phyloP scores from a whole-genome alignment of 2,888 invertebrate species.

The Lithophane leautieri region DNA sequence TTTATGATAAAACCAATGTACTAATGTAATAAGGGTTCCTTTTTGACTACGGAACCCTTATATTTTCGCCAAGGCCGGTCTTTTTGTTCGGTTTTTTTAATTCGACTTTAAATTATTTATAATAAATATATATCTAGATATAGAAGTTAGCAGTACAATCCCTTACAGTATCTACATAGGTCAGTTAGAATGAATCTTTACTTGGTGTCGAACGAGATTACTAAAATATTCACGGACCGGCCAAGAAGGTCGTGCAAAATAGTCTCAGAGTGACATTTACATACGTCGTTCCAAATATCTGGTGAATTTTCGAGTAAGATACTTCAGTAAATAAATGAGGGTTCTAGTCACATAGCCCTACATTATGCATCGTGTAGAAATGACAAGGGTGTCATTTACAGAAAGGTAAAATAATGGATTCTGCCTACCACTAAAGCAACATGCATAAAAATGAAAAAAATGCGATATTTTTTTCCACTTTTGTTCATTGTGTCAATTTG shows the following conservation, averaged over 20 bases:
- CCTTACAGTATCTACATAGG: neutral
- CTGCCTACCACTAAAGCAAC: neutral
- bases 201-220: slow-evolving; percentile 26
- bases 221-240: slow-evolving; percentile 44
- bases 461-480: neutral
- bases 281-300: slow-evolving; percentile 33
- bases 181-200: slow-evolving; percentile 22
- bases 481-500: too few relatives aligned
- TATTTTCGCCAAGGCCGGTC: too few relatives aligned
- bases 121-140: too few relatives aligned
- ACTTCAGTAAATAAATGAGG: slow-evolving; percentile 29
- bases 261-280: slow-evolving; percentile 40
- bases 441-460: neutral
- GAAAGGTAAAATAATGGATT: neutral
- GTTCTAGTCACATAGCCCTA: neutral
- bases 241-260: slow-evolving; percentile 31
- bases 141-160: too few relatives aligned
- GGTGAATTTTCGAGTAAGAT: slow-evolving; percentile 39
- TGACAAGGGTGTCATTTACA: slow-evolving; percentile 19
- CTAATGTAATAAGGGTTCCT: too few relatives aligned
- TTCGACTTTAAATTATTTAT: too few relatives aligned
- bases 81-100: too few relatives aligned
- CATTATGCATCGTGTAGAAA: neutral
- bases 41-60: too few relatives aligned
- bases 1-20: too few relatives aligned